Conservation (phyloP, 2,888 invertebrate genomes). For the Eustalomyia histrio region DNA sequence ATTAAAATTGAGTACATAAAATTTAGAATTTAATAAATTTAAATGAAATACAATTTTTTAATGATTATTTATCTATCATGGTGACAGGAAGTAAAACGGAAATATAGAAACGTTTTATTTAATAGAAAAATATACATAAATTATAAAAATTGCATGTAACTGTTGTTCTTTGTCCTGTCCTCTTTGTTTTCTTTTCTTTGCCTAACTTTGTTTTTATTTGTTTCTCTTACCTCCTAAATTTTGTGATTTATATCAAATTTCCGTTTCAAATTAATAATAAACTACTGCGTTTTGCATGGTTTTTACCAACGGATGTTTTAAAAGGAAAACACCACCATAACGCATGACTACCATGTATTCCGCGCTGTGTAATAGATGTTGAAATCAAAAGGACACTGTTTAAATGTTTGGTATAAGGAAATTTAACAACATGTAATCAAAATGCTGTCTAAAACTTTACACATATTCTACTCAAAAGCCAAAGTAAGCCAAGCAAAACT, state of each 20-base stretch:
- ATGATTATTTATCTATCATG: background rate
- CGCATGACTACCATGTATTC: slow-evolving; percentile 9
- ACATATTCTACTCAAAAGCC: background rate
- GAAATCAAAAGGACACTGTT: slow-evolving; percentile 24
- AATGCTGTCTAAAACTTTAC: slow-evolving; percentile 12
- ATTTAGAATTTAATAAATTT: no score
- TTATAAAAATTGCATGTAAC: background rate
- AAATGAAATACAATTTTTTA: no score
- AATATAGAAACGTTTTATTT: background rate
- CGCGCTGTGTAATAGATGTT: background rate
- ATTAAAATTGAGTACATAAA: no score
- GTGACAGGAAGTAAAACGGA: background rate
- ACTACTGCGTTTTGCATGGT: slow-evolving; percentile 7
- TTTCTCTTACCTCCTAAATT: background rate
- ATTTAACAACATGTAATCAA: slow-evolving; percentile 7
- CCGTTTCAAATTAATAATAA: slow-evolving; percentile 54
- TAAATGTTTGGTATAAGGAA: background rate
- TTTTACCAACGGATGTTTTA: background rate
- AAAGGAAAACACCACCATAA: slow-evolving; percentile 9
- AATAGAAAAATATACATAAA: background rate
- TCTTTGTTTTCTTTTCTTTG: background rate
- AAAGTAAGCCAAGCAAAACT: background rate
- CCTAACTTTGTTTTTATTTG: background rate
- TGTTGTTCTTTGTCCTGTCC: background rate
- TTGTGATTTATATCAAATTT: slow-evolving; percentile 46